Evolutionary conservation across 2,797 vertebrate species (phyloP).

Genomic region (Anolis apletophallus): DNA sequence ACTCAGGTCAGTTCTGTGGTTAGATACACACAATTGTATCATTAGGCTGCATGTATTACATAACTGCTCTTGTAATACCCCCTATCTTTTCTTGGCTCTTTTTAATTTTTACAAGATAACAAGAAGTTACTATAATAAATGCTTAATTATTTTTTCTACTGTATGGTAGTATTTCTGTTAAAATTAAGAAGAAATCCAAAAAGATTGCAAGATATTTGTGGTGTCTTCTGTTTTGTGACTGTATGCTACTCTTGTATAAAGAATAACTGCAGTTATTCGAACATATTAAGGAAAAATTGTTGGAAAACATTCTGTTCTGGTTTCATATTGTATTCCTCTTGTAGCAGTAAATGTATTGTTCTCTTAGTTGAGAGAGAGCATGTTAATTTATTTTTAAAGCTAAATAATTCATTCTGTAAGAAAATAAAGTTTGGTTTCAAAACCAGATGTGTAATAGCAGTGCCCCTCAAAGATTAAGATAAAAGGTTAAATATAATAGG

Average conservation of each 20-base stretch:
- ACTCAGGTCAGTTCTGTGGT: background rate
- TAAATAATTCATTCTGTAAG: background rate
- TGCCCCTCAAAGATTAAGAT: background rate
- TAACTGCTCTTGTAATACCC: conserved; percentile 8
- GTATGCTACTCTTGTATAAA: conserved; percentile 13
- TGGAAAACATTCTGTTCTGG: background rate
- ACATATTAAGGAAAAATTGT: background rate
- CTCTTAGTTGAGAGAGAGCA: conserved; percentile 18
- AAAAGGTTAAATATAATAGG: background rate
- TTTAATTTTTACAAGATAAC: conserved; percentile 8
- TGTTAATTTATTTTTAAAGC: background rate
- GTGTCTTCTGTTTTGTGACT: conserved; percentile 37
- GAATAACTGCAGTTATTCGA: conserved; percentile 43
- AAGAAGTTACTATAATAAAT: fast-evolving
- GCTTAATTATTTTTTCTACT: fast-evolving
- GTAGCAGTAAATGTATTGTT: conserved; percentile 15
- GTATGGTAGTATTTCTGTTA: background rate
- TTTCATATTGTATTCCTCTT: background rate
- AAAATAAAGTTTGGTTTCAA: background rate
- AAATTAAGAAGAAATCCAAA: background rate
- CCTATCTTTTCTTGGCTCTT: conserved; percentile 20
- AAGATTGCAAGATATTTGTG: background rate
- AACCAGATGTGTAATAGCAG: background rate
- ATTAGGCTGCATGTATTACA: background rate
- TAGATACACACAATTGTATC: background rate